Conservation (phyloP, 30 jellyfish, hydroid and myxozoan species). For the Sanderia malayensis region DNA sequence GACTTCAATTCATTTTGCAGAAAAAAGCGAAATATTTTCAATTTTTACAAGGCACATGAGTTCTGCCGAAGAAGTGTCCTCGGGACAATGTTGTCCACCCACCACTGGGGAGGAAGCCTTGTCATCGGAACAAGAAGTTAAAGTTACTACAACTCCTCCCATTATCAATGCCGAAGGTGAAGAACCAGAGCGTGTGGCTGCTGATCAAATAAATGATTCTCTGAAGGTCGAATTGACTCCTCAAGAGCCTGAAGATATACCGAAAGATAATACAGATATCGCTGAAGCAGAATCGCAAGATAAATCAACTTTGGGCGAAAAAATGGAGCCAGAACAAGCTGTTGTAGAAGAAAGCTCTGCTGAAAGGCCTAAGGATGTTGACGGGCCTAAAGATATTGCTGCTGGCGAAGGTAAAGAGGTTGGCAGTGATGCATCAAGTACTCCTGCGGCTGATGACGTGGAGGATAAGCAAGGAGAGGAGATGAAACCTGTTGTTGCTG, state of each 20-base stretch:
- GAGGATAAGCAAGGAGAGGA: not conserved
- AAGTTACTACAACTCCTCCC: slow-evolving; percentile 14
- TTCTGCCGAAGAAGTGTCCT: not conserved
- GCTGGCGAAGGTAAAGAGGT: slow-evolving; percentile 35
- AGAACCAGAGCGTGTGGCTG: not conserved
- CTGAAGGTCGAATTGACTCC: not conserved
- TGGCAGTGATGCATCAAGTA: not conserved
- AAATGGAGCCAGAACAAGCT: not conserved
- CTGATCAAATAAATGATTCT: not conserved
- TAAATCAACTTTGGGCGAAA: not conserved
- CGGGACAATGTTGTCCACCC: no score
- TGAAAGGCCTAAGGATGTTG: not conserved
- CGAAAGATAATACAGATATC: not conserved
- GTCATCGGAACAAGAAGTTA: not conserved
- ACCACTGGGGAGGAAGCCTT: not conserved
- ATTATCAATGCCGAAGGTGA: not conserved
- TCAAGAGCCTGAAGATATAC: not conserved
- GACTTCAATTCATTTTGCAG: no score
- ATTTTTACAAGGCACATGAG: no score
- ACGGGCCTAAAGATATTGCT: not conserved
- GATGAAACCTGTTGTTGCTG: no score
- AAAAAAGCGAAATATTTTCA: no score
- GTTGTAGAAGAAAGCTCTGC: not conserved
- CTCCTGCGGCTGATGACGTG: not conserved
- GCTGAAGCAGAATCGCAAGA: not conserved